Base-by-base conservation (phyloP, 2,888 invertebrate genomes). In the Plagodis pulveraria region DNA sequence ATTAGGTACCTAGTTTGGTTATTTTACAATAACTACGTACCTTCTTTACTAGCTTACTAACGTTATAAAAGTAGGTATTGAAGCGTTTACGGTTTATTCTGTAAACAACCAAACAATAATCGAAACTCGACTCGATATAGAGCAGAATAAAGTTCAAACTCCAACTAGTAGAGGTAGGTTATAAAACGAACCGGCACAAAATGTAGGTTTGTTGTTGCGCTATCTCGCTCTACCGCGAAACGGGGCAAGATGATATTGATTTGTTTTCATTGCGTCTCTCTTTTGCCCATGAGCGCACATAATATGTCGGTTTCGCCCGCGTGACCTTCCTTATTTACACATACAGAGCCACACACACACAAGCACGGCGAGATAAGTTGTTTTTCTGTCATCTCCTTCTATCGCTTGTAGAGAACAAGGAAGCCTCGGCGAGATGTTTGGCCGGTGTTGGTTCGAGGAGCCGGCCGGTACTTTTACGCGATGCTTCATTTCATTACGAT, bases 251-350 rank as follows among this genome's bases (percentile, higher is more conserved):
- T 87, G 84, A 84, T 90, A 91, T 93, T 90, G 91, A 93, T 93
- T 93, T 93, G 94, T 93, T 93, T 93, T 93, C 93, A 89, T 87
- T 87, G 89, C 88, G 81, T 91, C 93, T 89, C 92, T 84, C 76
- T 91, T 86, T 78, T 76, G 69, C 90, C 72, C 80, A 77, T 77
- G 77, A 76, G 70, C 71, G 72, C 69, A 72, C 74, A 81, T 87
- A 84, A 78, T 78, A 75, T 70, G 77, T 83, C 74, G 71, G 78
- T 91, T 84, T 86, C 90, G 72, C 68, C 74, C 62, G 74, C 77
- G 75, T 90, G 89, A 89, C 90, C 90, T 92, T 92, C 90, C 86
- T 81, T 80, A 84, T 87, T 86, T 87, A 89, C 89, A 86, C 85
- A 84, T 78, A 83, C 78, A 62, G 32, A 65, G 56, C 47, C 40